Conservation (phyloP, 2,113 vertebrate genomes). For the Sturnira hondurensis region DNA sequence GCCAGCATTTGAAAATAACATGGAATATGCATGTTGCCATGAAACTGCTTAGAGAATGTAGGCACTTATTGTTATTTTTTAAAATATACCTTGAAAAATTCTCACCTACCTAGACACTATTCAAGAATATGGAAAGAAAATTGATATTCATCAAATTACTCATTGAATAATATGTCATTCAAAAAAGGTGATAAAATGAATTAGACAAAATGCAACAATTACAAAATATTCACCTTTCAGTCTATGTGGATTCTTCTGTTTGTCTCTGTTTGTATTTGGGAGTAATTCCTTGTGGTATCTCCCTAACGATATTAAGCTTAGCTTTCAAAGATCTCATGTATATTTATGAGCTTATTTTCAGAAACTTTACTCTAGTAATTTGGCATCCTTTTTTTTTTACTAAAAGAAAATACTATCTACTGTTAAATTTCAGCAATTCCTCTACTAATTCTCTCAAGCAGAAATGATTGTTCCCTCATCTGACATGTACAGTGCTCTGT, state of each 20-base stretch:
- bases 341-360: constrained; percentile 4
- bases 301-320: constrained; percentile 1
- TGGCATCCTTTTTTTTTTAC: constrained; percentile 10
- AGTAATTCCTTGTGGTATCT: background rate
- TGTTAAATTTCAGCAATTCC: constrained; percentile 11
- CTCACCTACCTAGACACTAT: background rate
- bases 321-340: constrained; percentile 2
- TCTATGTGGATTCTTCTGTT: background rate
- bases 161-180: background rate
- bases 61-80: background rate
- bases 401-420: constrained; percentile 48
- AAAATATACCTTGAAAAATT: background rate
- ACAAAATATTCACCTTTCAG: background rate
- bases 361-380: constrained; percentile 45
- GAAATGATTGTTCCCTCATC: background rate
- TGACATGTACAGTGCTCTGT: background rate
- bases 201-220: background rate
- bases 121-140: background rate
- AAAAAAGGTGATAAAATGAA: background rate
- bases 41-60: background rate
- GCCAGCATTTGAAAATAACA: constrained; percentile 32
- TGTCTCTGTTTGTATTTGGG: background rate
- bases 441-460: background rate
- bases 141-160: background rate
- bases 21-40: background rate